A percentile compares a stretch with the other conserved stretches of the same genome.
Evolutionary conservation across 2,888 invertebrate genomes (phyloP).

Genomic region (Orthosia cruda): DNA sequence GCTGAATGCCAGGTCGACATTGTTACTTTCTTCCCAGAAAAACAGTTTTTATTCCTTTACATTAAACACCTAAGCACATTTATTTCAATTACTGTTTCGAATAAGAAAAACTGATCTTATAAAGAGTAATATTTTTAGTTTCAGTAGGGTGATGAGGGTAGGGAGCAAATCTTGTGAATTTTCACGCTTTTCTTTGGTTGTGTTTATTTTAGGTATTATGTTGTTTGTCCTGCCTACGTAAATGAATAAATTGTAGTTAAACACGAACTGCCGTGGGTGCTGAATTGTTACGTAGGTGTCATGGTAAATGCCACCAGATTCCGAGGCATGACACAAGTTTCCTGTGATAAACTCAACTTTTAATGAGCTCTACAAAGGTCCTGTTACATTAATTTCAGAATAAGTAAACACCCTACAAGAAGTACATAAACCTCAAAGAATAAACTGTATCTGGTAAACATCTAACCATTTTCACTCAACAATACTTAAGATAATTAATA

Average conservation of each 20-base stretch:
- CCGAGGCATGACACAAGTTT: neutral
- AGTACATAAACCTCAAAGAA: constrained; percentile 20
- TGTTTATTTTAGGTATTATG: constrained; percentile 23
- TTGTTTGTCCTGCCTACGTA: constrained; percentile 27
- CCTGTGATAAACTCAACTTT: constrained; percentile 1
- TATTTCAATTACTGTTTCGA: constrained; percentile 83
- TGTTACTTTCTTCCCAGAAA: constrained; percentile 88
- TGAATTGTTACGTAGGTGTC: constrained; percentile 19
- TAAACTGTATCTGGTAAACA: constrained; percentile 31
- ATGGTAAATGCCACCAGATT: constrained; percentile 7
- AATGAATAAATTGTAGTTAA: constrained; percentile 30
- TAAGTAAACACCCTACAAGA: constrained; percentile 1
- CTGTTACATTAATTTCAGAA: too few species aligned
- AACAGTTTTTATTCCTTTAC: constrained; percentile 88
- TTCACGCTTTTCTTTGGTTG: constrained; percentile 14
- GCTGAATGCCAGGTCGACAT: constrained; percentile 90
- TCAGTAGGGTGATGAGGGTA: constrained; percentile 32
- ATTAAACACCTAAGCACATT: constrained; percentile 87
- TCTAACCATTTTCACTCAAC: constrained; percentile 50
- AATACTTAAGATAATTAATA: constrained; percentile 61
- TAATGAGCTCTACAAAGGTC: constrained; percentile 17
- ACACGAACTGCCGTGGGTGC: neutral
- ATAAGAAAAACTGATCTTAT: constrained; percentile 76
- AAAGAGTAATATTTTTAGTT: constrained; percentile 65
- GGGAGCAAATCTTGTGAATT: constrained; percentile 26